These are phyloP conservation scores for Augiades crinisus DNA, from an alignment of 2,888 invertebrate species.

Conservation along the genomic window DNA sequence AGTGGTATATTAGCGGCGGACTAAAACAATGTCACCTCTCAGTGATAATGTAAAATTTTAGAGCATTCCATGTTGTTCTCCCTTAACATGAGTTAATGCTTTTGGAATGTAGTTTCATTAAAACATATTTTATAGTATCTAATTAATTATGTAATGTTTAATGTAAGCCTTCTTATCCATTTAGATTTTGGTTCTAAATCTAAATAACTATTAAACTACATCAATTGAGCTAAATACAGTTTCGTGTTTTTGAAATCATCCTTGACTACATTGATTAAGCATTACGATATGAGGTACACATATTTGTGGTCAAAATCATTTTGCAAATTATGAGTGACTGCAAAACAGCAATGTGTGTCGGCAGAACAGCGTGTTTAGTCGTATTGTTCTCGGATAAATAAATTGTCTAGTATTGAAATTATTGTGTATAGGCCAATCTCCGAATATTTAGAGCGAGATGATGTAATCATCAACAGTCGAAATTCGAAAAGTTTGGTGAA, in stretches of 20 bases:
- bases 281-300: too few species aligned
- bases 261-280: background rate
- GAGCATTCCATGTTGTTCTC: conserved; percentile 66
- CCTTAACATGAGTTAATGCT: conserved; percentile 41
- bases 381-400: conserved; percentile 7
- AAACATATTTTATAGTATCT: conserved; percentile 48
- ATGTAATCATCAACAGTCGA: conserved; percentile 45
- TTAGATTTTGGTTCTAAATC: conserved; percentile 7
- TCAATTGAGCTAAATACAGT: background rate
- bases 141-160: conserved; percentile 53
- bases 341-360: background rate
- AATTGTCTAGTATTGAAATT: conserved; percentile 38
- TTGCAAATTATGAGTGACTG: background rate
- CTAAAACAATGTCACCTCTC: conserved; percentile 32
- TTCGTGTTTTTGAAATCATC: background rate
- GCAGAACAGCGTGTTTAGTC: too few species aligned
- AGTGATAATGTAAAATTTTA: conserved; percentile 47
- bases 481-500: conserved; percentile 35
- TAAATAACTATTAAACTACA: conserved; percentile 1
- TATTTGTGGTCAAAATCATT: background rate
- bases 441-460: conserved; percentile 45
- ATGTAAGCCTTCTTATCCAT: conserved; percentile 30
- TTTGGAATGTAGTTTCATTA: conserved; percentile 47
- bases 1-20: conserved; percentile 42
- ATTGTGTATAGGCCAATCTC: conserved; percentile 46